Conservation (phyloP, 1,140 invertebrate genomes). For the Antheraea pernyi region DNA sequence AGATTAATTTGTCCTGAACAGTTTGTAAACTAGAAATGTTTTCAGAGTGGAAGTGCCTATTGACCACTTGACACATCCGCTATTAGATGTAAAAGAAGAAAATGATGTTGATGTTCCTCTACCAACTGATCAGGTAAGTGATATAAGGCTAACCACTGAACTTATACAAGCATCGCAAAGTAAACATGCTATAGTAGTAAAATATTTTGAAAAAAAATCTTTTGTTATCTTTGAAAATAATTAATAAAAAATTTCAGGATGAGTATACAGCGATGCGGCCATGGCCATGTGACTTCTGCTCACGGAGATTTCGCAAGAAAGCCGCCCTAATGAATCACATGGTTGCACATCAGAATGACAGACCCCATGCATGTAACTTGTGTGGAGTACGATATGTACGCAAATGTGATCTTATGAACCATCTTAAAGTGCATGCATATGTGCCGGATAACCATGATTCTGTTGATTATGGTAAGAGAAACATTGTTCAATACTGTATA, state of each 20-base stretch:
- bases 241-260: slow-evolving; percentile 67
- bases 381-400: slow-evolving; percentile 88
- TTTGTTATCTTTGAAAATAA: no score
- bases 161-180: no score
- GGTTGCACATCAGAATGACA: slow-evolving; percentile 89
- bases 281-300: slow-evolving; percentile 92
- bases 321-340: slow-evolving; percentile 91
- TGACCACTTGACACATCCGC: slow-evolving; percentile 79
- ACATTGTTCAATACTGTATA: no score
- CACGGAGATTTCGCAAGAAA: slow-evolving; percentile 89
- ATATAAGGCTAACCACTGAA: no score
- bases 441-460: slow-evolving; percentile 78
- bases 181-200: no score
- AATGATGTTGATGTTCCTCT: slow-evolving; percentile 88
- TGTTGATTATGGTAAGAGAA: slow-evolving; percentile 40
- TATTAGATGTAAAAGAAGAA: slow-evolving; percentile 80
- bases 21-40: slow-evolving; percentile 16
- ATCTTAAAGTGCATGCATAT: slow-evolving; percentile 89
- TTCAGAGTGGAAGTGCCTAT: slow-evolving; percentile 83
- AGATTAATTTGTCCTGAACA: no score
- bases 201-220: no score
- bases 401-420: slow-evolving; percentile 89
- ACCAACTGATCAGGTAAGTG: slow-evolving; percentile 84
- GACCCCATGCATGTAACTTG: slow-evolving; percentile 88
- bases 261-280: slow-evolving; percentile 89